Evolutionary conservation across 1,140 invertebrate genomes (phyloP).

Genomic region (Trichonephila inaurata): DNA sequence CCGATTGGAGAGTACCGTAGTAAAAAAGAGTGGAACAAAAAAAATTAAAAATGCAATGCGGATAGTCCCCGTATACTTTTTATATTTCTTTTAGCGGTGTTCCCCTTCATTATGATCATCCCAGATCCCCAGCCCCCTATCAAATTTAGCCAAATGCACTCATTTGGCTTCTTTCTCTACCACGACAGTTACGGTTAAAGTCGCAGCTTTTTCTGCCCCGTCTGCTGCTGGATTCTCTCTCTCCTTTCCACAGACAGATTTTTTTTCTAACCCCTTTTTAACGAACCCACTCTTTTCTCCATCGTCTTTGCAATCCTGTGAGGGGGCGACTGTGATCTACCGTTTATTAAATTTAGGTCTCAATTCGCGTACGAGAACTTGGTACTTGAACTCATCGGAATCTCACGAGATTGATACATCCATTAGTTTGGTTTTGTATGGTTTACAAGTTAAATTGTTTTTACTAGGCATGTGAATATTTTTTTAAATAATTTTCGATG

Average conservation of each 20-base stretch:
- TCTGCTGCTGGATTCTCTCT: not conserved
- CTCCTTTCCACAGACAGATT: not conserved
- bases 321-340: not conserved
- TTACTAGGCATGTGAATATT: too few species aligned
- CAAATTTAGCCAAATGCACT: constrained; percentile 67
- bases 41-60: not conserved
- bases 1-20: not conserved
- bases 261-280: constrained; percentile 59
- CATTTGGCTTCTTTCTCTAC: constrained; percentile 55
- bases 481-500: not conserved
- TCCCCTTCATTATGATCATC: constrained; percentile 56
- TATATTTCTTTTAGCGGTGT: constrained; percentile 24
- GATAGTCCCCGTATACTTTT: constrained; percentile 32
- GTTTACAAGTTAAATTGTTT: too few species aligned
- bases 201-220: constrained; percentile 56
- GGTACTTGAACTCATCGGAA: too few species aligned
- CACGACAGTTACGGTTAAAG: constrained; percentile 29
- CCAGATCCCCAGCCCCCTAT: constrained; percentile 3
- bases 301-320: not conserved
- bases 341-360: not conserved
- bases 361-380: not conserved
- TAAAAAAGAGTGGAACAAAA: not conserved
- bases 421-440: too few species aligned
- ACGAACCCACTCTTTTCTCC: constrained; percentile 42
- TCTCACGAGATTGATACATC: too few species aligned